A percentile compares a stretch with the other conserved stretches of the same genome.
Evolutionary conservation across 1,140 invertebrate genomes (phyloP).

Genomic region (Drosophila ironensis): DNA sequence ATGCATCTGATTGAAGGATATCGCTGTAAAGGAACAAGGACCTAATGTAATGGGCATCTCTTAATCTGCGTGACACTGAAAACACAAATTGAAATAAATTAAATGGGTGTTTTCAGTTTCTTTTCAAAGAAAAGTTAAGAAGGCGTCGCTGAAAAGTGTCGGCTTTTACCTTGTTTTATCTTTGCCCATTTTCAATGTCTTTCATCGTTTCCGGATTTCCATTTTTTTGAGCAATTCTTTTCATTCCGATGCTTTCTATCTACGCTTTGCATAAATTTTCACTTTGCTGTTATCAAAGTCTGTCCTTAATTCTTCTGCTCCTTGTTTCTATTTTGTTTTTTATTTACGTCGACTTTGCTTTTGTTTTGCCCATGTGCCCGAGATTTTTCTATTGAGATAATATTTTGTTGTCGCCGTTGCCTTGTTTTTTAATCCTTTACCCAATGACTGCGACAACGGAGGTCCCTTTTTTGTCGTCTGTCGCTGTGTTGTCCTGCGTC

Average conservation of each 20-base stretch:
- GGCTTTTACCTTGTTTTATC: constrained; percentile 6
- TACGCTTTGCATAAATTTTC: constrained; percentile 76
- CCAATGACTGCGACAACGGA: constrained; percentile 57
- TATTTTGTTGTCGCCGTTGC: constrained; percentile 59
- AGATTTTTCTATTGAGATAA: constrained; percentile 77
- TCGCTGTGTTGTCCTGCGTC: constrained; percentile 20
- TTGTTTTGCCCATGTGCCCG: constrained; percentile 55
- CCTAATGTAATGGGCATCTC: no score
- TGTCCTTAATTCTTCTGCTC: constrained; percentile 31
- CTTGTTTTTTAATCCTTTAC: constrained; percentile 73
- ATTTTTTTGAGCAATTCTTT: constrained; percentile 20
- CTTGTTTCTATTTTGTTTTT: constrained; percentile 22
- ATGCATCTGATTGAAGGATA: no score
- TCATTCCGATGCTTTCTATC: constrained; percentile 43
- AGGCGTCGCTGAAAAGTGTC: background rate
- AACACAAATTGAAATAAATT: no score
- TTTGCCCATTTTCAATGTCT: constrained; percentile 9
- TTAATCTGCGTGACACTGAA: no score
- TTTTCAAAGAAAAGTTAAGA: background rate
- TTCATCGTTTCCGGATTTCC: constrained; percentile 6
- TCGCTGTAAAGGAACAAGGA: no score
- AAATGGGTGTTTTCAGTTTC: no score
- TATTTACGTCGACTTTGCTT: constrained; percentile 31
- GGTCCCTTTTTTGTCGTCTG: constrained; percentile 32
- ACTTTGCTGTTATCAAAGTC: constrained; percentile 71